These are phyloP conservation scores for Drosophila neonasuta DNA, from an alignment of 2,888 invertebrate species.

Conservation along the genomic window DNA sequence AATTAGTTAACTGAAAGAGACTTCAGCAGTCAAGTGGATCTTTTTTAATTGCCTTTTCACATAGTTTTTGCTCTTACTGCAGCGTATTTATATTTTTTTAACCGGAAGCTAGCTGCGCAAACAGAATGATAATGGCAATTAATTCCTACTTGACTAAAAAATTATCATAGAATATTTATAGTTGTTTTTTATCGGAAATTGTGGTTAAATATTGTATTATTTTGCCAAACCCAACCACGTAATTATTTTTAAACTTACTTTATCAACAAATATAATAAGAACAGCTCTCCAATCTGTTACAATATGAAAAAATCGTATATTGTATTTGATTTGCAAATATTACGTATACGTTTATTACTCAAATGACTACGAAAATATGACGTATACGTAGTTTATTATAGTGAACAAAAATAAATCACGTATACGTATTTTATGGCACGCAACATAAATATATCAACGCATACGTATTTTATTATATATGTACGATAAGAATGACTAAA, in stretches of 20 bases:
- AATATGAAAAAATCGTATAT: no score
- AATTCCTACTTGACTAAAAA: background rate
- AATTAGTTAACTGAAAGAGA: background rate
- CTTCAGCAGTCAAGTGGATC: background rate
- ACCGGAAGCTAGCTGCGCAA: background rate
- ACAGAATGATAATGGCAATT: background rate
- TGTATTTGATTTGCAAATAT: background rate
- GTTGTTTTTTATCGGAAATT: background rate
- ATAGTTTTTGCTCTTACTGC: background rate
- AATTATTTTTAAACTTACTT: no score
- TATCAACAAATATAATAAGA: background rate
- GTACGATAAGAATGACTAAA: background rate
- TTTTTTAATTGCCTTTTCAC: background rate
- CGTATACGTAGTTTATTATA: background rate
- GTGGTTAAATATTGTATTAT: no score
- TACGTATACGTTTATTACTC: background rate
- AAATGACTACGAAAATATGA: background rate
- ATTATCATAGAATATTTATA: background rate
- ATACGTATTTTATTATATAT: background rate
- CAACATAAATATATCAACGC: background rate
- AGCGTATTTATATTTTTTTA: background rate
- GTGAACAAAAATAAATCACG: background rate
- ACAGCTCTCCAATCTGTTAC: no score
- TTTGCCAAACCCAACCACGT: no score
- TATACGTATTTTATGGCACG: background rate